Conservation (phyloP, 2,113 vertebrate species). For the Callionymus lyra region DNA sequence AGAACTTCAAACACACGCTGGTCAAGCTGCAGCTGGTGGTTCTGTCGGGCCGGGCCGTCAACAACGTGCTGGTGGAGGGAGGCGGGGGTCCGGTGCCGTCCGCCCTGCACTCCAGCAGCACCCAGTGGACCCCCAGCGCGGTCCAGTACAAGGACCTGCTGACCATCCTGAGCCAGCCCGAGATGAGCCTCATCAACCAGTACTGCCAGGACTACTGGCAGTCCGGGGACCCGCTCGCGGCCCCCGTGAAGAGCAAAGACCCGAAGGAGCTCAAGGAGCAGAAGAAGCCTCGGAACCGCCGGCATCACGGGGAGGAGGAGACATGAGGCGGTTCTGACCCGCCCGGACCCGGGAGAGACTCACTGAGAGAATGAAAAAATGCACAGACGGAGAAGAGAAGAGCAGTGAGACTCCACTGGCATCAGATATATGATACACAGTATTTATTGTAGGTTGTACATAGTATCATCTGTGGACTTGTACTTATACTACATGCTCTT, state of each 20-base stretch:
- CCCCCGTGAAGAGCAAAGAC: conserved; percentile 71
- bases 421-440: conserved; percentile 68
- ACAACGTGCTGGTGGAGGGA: conserved; percentile 76
- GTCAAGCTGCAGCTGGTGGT: conserved; percentile 86
- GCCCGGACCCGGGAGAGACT: conserved; percentile 55
- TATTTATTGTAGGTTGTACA: conserved; percentile 93
- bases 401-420: conserved; percentile 40
- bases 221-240: conserved; percentile 72
- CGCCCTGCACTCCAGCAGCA: conserved; percentile 50
- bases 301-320: conserved; percentile 76
- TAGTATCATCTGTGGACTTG: conserved; percentile 75
- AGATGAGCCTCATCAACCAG: conserved; percentile 96
- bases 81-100: conserved; percentile 47
- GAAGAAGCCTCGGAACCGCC: conserved; percentile 91
- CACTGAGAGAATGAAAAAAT: conserved; percentile 39
- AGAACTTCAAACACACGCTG: conserved; percentile 93
- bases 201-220: conserved; percentile 98
- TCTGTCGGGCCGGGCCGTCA: conserved; percentile 78
- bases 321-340: conserved; percentile 31
- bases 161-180: conserved; percentile 89
- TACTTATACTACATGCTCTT: conserved; percentile 68
- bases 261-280: conserved; percentile 89
- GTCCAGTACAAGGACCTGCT: conserved; percentile 88
- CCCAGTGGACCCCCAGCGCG: conserved; percentile 66
- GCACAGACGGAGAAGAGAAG: conserved; percentile 24